Base-by-base conservation (phyloP, 1,140 invertebrate genomes). In the Brachionus rubens region DNA sequence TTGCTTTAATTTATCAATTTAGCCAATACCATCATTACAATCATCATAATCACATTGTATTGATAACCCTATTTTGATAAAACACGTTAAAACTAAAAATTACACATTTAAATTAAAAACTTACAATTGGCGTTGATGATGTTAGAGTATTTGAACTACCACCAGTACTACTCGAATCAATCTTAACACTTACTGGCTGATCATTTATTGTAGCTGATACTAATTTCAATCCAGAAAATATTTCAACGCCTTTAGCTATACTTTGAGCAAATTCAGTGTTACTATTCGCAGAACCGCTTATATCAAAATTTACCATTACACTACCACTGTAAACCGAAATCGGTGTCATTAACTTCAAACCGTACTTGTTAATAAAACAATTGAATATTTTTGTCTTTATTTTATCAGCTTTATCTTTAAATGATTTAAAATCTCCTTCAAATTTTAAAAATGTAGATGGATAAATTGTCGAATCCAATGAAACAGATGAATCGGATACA, bases 171-270 rank as follows among this genome's bases (percentile, higher is more conserved):
- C n/a, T n/a, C n/a, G n/a, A n/a, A n/a, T n/a, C n/a, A n/a, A n/a
- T n/a, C n/a, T n/a, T n/a, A n/a, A n/a, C n/a, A n/a, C n/a, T n/a
- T n/a, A n/a, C n/a, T n/a, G n/a, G n/a, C n/a, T n/a, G n/a, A 36
- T 59, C 54, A 59, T 59, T 59, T 6, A 59, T 12, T 33, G 36
- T 59, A 33, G 54, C 54, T 16, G 54, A 59, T 9, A 59, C 21
- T 24, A 65, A 36, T 43, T 19, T 43, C 10, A 65, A 65, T 24
- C 59, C 59, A 19, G 56, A 33, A 43, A 24, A 36, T 24, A 41
- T 43, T n/a, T 36, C 16, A 7, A 59, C 19, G 14, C 54, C 54
- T 36, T 28, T n/a, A 19, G 28, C 30, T 43, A 65, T 6, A 43
- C 43, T 36, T 43, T 65, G 33, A 24, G 19, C 36, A 41, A 65